Percentiles rank a stretch among this genome's conserved stretches.
Evolutionary conservation across 2,113 vertebrate species (phyloP).

Genomic region (Myotis brandtii): DNA sequence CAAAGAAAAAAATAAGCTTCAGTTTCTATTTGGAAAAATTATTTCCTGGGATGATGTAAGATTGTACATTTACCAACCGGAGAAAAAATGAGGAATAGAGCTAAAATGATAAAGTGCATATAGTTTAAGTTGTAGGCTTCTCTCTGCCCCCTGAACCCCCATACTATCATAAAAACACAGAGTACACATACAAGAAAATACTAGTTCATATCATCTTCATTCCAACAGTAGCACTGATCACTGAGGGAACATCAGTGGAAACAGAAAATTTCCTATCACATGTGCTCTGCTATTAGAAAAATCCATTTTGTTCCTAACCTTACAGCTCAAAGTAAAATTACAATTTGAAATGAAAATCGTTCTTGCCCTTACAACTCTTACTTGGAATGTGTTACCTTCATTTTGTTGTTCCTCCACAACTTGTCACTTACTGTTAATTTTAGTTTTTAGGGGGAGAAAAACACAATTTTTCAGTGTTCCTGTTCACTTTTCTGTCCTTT

Average conservation of each 20-base stretch:
- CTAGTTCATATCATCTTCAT: neutral
- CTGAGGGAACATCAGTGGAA: neutral
- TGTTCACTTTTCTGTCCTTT: neutral
- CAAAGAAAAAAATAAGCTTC: constrained; percentile 73
- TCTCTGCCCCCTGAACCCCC: neutral
- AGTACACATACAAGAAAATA: neutral
- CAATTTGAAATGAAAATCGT: constrained; percentile 41
- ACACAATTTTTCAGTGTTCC: neutral
- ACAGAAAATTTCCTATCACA: neutral
- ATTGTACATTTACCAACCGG: neutral
- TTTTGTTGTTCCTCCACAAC: constrained; percentile 6
- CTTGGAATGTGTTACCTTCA: neutral
- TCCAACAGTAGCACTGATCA: neutral
- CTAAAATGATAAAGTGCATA: neutral
- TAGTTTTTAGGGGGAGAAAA: neutral
- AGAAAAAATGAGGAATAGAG: neutral
- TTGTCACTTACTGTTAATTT: constrained; percentile 26
- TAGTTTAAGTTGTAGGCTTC: neutral
- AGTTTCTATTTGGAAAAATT: constrained; percentile 71
- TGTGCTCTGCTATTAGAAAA: neutral
- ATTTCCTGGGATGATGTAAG: constrained; percentile 18
- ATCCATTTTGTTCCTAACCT: constrained; percentile 33
- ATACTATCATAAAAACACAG: neutral
- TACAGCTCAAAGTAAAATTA: constrained; percentile 47
- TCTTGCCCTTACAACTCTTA: constrained; percentile 19